A percentile compares a stretch with the other conserved stretches of the same genome.
These are phyloP conservation scores for Apodemus speciosus DNA, from an alignment of 2,113 vertebrate species.

Conservation along the genomic window DNA sequence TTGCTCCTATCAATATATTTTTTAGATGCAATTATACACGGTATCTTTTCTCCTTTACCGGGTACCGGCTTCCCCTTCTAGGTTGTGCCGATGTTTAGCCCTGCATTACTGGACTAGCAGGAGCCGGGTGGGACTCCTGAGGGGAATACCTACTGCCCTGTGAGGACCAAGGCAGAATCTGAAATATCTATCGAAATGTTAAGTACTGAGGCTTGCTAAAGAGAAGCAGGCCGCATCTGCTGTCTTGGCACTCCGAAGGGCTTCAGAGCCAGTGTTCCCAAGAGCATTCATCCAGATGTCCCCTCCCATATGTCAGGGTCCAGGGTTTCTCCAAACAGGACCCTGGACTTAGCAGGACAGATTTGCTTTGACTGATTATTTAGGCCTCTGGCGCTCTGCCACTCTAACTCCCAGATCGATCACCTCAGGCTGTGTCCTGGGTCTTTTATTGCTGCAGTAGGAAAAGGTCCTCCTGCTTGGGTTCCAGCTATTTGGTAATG, in stretches of 20 bases:
- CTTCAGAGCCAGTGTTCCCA: background rate
- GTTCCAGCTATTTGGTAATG: background rate
- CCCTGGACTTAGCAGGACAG: background rate
- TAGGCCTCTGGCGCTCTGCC: background rate
- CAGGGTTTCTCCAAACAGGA: constrained; percentile 4
- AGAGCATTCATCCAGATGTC: background rate
- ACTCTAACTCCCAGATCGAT: background rate
- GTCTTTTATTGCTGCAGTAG: background rate
- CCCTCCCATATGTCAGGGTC: background rate
- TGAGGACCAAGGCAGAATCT: background rate
- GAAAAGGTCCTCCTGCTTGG: background rate
- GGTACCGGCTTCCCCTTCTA: background rate
- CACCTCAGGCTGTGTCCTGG: background rate
- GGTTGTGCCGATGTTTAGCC: constrained; percentile 25
- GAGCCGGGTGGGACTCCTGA: background rate
- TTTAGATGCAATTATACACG: background rate
- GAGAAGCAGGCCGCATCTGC: background rate
- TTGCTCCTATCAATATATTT: constrained; percentile 3
- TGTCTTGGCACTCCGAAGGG: background rate
- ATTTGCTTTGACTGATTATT: constrained; percentile 10
- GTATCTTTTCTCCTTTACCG: background rate
- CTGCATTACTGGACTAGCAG: background rate
- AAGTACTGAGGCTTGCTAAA: background rate
- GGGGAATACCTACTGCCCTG: background rate
- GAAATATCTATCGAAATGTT: background rate